Evolutionary conservation across 2,113 vertebrate genomes (phyloP), one percentile per base, ranked within the genome.

Genomic region (Aptenodytes forsteri): DNA sequence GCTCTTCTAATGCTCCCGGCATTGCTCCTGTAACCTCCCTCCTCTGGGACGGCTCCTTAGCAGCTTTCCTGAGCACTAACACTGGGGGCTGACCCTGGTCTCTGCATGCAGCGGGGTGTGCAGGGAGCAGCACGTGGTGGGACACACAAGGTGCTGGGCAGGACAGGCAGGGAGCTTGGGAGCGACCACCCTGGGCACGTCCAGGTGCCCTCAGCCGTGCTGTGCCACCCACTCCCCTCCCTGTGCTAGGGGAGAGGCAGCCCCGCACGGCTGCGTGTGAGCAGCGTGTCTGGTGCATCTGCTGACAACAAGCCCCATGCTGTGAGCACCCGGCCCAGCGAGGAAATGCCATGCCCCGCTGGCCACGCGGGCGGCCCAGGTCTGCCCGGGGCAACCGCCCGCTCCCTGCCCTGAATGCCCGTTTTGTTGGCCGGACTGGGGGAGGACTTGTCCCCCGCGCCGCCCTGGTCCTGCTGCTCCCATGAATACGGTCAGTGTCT

Each of bases 151-250:
- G 52, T 5, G 44, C 70, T 65, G 52, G 4, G 15, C 59, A 61
- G 76, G 65, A 10, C 3, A 3, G 19, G 36, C 56, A 44, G n/a
- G 64, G 40, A 47, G 40, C 40, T 42, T 7, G 23, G 47, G 49
- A 69, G 9, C 0, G 0, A 12, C 70, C 52, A 7, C 11, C 38
- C 16, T 5, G 40, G 38, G 19, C 52, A 4, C 0, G 0, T 4
- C 46, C 16, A 4, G 6, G 22, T 55, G 61, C 44, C 47, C 55
- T 58, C 0, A 2, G 71, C 78, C 4, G 0, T 1, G 4, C 32
- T 0, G 0, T 27, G 70, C 38, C 59, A 1, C 64, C 58, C 6
- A 0, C 47, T 67, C 13, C 81, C 30, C n/a, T 23, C 50, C 0
- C 0, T 0, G 0, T 1, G 32, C 75, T 0, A 2, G 17, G 49